phyloP scores from a whole-genome alignment of 2,888 invertebrate genomes.

The Acronicta aceris region DNA sequence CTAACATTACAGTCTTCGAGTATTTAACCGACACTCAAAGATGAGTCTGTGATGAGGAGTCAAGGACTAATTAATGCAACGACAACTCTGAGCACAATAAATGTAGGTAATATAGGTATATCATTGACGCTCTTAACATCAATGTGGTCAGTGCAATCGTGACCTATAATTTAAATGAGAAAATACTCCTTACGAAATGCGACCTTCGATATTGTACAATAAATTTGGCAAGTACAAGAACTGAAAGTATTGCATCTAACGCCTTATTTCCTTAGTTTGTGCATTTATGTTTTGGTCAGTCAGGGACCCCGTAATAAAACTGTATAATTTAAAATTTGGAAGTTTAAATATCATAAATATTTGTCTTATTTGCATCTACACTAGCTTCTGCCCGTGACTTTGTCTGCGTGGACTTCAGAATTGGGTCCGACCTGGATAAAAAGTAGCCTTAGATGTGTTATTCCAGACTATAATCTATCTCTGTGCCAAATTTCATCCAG shows the following conservation, averaged over 20 bases:
- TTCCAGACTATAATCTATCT: no score
- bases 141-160: constrained; percentile 49
- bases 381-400: no score
- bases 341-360: no score
- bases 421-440: no score
- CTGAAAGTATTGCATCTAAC: constrained; percentile 40
- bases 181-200: constrained; percentile 66
- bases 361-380: no score
- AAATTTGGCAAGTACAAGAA: constrained; percentile 45
- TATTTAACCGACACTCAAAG: neutral
- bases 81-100: neutral
- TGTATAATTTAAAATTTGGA: no score
- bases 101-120: neutral
- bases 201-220: constrained; percentile 66
- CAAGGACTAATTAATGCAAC: constrained; percentile 1
- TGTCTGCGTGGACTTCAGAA: no score
- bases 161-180: constrained; percentile 66
- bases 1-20: neutral
- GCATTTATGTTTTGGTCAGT: neutral
- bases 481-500: no score
- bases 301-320: no score
- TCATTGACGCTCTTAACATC: neutral
- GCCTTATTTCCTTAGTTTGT: constrained; percentile 21
- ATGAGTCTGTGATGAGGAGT: neutral
- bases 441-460: no score